phyloP scores from a whole-genome alignment of 2,888 invertebrate genomes.

The Dysmachus trigonus region DNA sequence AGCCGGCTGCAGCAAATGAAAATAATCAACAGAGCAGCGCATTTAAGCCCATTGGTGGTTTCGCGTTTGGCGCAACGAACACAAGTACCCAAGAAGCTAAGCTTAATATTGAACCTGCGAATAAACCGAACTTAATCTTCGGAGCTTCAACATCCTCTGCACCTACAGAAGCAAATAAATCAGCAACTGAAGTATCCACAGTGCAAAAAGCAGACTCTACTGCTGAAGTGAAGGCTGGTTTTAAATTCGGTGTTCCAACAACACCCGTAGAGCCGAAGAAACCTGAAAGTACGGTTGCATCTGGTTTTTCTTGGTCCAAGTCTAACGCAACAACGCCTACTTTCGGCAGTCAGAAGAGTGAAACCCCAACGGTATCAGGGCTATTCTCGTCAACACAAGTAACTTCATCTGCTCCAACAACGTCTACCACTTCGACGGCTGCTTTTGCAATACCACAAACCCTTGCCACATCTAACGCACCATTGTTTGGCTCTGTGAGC shows the following conservation, averaged over 20 bases:
- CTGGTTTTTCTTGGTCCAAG: neutral
- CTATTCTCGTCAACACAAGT: neutral
- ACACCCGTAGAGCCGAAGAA: constrained; percentile 15
- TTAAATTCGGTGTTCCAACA: constrained; percentile 42
- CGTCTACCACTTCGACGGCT: constrained; percentile 38
- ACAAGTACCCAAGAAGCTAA: neutral
- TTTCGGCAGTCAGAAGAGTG: constrained; percentile 33
- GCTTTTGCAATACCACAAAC: constrained; percentile 46
- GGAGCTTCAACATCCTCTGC: constrained; percentile 24
- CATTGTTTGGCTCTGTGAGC: constrained; percentile 50
- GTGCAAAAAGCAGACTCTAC: constrained; percentile 38
- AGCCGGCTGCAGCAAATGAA: constrained; percentile 26
- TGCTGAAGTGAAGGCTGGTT: constrained; percentile 34
- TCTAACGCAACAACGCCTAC: constrained; percentile 41
- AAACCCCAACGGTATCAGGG: neutral
- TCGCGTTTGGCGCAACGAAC: neutral
- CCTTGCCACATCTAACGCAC: constrained; percentile 44
- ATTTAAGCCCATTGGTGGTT: constrained; percentile 20
- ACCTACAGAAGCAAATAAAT: constrained; percentile 39
- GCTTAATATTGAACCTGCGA: neutral
- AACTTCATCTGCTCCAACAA: constrained; percentile 5
- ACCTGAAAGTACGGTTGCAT: neutral
- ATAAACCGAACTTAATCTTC: constrained; percentile 46
- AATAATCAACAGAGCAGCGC: neutral
- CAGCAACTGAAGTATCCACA: constrained; percentile 34